Conservation (phyloP, 2,888 invertebrate species). For the Zhuqinia jingwanae region DNA sequence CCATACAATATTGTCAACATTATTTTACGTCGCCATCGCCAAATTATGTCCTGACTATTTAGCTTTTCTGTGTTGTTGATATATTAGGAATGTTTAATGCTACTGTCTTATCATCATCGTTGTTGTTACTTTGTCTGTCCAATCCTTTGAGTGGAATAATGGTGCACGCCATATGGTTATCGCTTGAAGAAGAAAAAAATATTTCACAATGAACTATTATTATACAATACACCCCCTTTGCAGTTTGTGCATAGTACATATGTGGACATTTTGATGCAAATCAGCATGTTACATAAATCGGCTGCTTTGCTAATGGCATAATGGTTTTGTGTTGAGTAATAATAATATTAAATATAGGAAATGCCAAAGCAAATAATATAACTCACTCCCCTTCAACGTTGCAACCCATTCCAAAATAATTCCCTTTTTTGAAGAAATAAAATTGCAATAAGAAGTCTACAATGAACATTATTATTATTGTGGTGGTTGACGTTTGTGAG, state of each 20-base stretch:
- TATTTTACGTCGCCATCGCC: conserved; percentile 48
- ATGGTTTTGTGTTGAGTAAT: conserved; percentile 3
- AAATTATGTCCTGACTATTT: conserved; percentile 53
- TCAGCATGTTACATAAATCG: conserved; percentile 15
- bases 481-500: conserved; percentile 11
- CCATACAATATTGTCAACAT: conserved; percentile 56
- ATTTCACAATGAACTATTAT: not conserved
- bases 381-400: not conserved
- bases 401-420: not conserved
- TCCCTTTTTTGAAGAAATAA: conserved; percentile 10
- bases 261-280: no score
- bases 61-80: conserved; percentile 36
- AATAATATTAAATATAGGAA: not conserved
- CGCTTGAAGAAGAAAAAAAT: not conserved
- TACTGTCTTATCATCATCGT: conserved; percentile 36
- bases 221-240: no score
- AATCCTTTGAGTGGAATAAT: not conserved
- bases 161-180: conserved; percentile 38
- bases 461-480: conserved; percentile 8
- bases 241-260: no score
- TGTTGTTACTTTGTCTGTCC: conserved; percentile 52
- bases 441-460: conserved; percentile 36
- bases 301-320: conserved; percentile 29
- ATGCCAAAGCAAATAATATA: conserved; percentile 21
- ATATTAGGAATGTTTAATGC: no score